Conservation (phyloP, 2,888 invertebrate genomes). For the Tuberolachnus salignus region DNA sequence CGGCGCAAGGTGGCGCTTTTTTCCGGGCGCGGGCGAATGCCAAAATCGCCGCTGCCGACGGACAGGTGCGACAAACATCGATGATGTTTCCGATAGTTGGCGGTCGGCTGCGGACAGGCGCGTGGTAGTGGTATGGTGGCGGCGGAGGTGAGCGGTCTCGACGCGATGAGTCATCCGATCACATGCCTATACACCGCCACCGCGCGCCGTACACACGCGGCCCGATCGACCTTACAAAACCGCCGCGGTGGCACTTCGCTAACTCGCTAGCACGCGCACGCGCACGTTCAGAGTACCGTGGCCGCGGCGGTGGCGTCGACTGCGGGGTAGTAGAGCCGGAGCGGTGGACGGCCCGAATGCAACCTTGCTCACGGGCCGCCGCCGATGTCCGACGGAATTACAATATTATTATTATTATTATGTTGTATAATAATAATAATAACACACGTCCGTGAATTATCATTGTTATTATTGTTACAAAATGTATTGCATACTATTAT, state of each 20-base stretch:
- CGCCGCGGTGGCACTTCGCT: neutral
- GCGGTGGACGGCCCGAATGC: slow-evolving; percentile 2
- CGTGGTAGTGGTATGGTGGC: neutral
- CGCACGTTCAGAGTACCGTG: neutral
- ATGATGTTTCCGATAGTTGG: neutral
- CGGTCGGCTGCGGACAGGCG: slow-evolving; percentile 1
- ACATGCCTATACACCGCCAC: slow-evolving; percentile 46
- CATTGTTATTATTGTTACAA: neutral
- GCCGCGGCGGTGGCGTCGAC: neutral
- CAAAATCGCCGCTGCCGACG: neutral
- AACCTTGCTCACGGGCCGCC: slow-evolving; percentile 27
- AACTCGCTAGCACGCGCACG: neutral
- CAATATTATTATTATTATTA: neutral
- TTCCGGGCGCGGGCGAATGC: neutral
- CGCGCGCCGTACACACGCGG: slow-evolving; percentile 23
- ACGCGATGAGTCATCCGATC: slow-evolving; percentile 29
- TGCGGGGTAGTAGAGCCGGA: neutral
- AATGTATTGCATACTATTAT: neutral
- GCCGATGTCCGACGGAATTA: slow-evolving; percentile 6
- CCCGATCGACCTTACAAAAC: slow-evolving; percentile 52
- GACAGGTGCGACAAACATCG: slow-evolving; percentile 10
- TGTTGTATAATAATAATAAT: neutral
- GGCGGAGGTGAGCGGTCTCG: slow-evolving; percentile 34
- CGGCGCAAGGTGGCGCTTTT: neutral
- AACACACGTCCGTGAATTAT: neutral